Conservation (phyloP, 2,113 vertebrate species). For the Aspidoscelis tigris region DNA sequence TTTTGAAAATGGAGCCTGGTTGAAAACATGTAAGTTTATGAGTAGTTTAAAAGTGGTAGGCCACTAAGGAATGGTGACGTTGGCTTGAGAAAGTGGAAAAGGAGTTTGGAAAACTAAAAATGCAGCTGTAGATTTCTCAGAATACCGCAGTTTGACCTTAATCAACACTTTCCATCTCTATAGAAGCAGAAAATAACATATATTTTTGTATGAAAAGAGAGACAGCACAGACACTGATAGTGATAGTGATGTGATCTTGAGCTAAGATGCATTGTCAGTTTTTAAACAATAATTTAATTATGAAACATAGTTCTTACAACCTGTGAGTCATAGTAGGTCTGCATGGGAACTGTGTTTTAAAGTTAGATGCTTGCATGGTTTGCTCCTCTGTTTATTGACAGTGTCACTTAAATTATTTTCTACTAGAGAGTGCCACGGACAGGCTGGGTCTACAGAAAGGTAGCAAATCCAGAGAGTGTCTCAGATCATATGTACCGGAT, state of each 20-base stretch:
- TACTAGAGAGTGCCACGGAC: conserved; percentile 88
- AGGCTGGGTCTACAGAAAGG: conserved; percentile 93
- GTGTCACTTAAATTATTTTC: not conserved
- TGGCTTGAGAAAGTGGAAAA: not conserved
- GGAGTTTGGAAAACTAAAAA: no score
- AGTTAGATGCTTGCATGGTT: accelerated
- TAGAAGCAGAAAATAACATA: no score
- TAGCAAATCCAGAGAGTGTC: conserved; percentile 91
- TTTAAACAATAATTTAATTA: not conserved
- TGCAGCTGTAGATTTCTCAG: no score
- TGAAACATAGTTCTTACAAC: not conserved
- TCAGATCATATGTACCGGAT: conserved; percentile 99
- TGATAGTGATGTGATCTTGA: not conserved
- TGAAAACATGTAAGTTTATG: no score
- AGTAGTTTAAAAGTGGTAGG: no score
- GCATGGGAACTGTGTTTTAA: not conserved
- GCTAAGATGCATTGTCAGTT: not conserved
- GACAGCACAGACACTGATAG: not conserved
- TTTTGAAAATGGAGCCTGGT: no score
- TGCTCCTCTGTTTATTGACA: accelerated
- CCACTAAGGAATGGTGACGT: no score
- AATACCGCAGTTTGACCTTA: no score
- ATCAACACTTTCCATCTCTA: no score
- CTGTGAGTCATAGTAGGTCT: not conserved
- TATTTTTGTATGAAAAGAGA: not conserved